These are phyloP conservation scores for Perccottus glenii DNA, from an alignment of 2,113 vertebrate species.

Conservation along the genomic window DNA sequence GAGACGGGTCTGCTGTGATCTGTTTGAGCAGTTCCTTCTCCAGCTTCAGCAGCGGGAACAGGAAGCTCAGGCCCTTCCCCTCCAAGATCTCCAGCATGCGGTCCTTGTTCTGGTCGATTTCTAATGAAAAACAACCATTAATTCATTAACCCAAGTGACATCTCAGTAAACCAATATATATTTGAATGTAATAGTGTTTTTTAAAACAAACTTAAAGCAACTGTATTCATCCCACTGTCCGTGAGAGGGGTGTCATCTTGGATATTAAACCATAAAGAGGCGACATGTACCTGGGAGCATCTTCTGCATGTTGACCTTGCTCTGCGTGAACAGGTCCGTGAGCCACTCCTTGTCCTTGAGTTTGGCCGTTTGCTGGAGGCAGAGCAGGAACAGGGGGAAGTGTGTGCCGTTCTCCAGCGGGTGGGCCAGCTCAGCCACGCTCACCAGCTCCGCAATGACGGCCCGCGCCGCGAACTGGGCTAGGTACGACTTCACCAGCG, in stretches of 20 bases:
- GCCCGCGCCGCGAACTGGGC: conserved; percentile 97
- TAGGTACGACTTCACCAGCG: conserved; percentile 97
- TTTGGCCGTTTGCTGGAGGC: conserved; percentile 96
- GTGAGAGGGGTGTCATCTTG: too few relatives aligned
- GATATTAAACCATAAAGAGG: too few relatives aligned
- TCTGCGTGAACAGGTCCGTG: conserved; percentile 95
- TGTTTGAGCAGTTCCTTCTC: conserved; percentile 98
- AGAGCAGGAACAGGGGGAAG: conserved; percentile 98
- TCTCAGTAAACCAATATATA: not conserved
- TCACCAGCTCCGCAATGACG: conserved; percentile 94
- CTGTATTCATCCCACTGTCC: too few relatives aligned
- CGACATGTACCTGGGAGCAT: conserved; percentile 92
- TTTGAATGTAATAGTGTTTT: too few relatives aligned
- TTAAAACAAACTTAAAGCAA: too few relatives aligned
- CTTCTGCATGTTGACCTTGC: conserved; percentile 99
- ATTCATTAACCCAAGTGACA: not conserved
- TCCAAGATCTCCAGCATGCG: conserved; percentile 99
- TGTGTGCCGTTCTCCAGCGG: conserved; percentile 97
- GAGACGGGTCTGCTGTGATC: conserved; percentile 95
- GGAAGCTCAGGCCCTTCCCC: conserved; percentile 96
- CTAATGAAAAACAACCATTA: conserved; percentile 65
- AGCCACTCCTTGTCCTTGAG: conserved; percentile 96
- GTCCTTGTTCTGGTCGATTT: conserved; percentile 99
- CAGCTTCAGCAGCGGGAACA: conserved; percentile 97
- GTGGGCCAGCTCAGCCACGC: conserved; percentile 94